phyloP scores from a whole-genome alignment of 1,140 invertebrate genomes.

The Ceratitis capitata region DNA sequence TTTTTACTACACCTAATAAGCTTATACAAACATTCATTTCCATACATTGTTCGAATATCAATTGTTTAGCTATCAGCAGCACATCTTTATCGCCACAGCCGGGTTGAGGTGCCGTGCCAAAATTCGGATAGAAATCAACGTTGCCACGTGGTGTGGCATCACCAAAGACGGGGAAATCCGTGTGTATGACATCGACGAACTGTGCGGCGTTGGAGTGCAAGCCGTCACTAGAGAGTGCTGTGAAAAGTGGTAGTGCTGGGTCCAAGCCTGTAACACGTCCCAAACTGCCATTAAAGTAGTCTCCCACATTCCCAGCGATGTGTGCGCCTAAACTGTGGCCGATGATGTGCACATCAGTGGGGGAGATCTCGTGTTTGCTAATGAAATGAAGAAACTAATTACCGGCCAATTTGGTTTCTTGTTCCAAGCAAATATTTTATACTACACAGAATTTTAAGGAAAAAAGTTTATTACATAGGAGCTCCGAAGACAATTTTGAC shows the following conservation, averaged over 20 bases:
- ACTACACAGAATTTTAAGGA: too few species aligned
- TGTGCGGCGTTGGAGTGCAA: slow-evolving; percentile 66
- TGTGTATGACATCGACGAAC: slow-evolving; percentile 71
- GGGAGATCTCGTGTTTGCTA: slow-evolving; percentile 53
- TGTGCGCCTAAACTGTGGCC: slow-evolving; percentile 73
- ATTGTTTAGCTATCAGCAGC: slow-evolving; percentile 55
- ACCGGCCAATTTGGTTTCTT: too few species aligned
- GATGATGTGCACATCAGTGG: slow-evolving; percentile 67
- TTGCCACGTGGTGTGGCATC: slow-evolving; percentile 68
- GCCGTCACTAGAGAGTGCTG: slow-evolving; percentile 62
- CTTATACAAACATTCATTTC: too few species aligned
- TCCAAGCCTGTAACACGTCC: slow-evolving; percentile 70
- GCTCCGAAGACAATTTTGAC: too few species aligned
- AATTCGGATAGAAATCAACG: slow-evolving; percentile 75
- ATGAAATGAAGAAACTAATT: background rate
- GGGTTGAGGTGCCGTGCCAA: slow-evolving; percentile 70
- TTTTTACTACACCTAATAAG: too few species aligned
- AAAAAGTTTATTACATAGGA: too few species aligned
- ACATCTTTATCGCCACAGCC: slow-evolving; percentile 69
- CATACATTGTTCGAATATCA: slow-evolving; percentile 58
- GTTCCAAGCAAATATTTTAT: too few species aligned
- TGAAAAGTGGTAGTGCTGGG: slow-evolving; percentile 71
- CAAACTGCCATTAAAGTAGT: slow-evolving; percentile 66
- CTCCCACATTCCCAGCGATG: slow-evolving; percentile 69
- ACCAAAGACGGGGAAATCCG: slow-evolving; percentile 70